Conservation (phyloP, 2,888 invertebrate genomes). For the Cartodere bifasciata region DNA sequence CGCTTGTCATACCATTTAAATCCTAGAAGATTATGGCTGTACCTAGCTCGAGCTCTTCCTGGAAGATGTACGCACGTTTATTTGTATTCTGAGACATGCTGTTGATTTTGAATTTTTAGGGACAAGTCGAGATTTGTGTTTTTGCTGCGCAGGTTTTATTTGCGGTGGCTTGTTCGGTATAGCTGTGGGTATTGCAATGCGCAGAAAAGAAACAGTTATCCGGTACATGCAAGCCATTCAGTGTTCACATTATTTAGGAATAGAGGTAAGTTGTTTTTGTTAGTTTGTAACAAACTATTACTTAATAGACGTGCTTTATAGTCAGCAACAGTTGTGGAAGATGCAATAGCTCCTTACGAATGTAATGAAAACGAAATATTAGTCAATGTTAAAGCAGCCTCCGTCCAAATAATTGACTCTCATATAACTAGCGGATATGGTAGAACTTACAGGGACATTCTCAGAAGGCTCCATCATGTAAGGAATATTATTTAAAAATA, state of each 20-base stretch:
- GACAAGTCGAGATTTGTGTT: constrained; percentile 33
- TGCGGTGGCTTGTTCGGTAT: constrained; percentile 35
- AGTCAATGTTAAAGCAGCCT: constrained; percentile 48
- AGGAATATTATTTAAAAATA: too few relatives aligned
- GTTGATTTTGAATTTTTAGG: constrained; percentile 25
- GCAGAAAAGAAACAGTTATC: constrained; percentile 24
- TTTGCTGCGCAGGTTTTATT: constrained; percentile 34
- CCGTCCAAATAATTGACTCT: constrained; percentile 45
- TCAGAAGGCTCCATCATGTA: constrained; percentile 25
- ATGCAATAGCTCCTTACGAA: constrained; percentile 39
- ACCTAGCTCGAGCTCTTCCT: constrained; percentile 21
- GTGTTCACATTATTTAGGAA: constrained; percentile 35
- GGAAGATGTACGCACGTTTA: constrained; percentile 24
- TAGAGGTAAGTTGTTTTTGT: constrained; percentile 29
- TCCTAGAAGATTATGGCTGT: constrained; percentile 22
- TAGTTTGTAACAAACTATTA: background rate
- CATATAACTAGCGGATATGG: constrained; percentile 47
- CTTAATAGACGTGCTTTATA: constrained; percentile 18
- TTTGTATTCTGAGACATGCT: background rate
- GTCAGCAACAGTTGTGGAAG: constrained; percentile 42
- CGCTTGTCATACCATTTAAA: constrained; percentile 18
- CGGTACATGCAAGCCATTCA: constrained; percentile 38
- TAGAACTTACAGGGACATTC: constrained; percentile 24
- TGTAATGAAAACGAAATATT: constrained; percentile 42
- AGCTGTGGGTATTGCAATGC: constrained; percentile 30